Conservation (phyloP, 1,140 invertebrate genomes). For the Procambarus virginalis region DNA sequence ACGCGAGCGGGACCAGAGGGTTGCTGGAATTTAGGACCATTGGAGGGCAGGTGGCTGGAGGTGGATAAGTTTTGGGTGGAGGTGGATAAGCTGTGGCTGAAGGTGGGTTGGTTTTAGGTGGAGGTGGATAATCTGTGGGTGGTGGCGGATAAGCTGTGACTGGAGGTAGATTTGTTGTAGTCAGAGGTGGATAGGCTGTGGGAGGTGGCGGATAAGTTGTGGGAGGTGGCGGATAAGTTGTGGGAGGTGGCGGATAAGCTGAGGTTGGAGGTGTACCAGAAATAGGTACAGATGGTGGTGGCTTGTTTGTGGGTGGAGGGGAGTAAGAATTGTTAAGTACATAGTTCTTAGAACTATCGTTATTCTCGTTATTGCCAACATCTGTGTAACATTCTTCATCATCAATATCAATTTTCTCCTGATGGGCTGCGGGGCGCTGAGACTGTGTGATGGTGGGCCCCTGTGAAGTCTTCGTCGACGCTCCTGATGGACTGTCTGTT, state of each 20-base stretch:
- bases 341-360: neutral
- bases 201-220: neutral
- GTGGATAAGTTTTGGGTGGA: too few species aligned
- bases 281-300: neutral
- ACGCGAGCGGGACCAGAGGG: neutral
- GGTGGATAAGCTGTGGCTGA: too few species aligned
- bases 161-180: too few species aligned
- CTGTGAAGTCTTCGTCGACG: neutral
- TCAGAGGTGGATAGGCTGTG: too few species aligned
- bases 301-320: neutral
- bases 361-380: neutral
- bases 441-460: neutral
- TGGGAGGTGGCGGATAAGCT: neutral
- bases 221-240: neutral
- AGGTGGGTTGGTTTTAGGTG: too few species aligned
- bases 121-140: too few species aligned
- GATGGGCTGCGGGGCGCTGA: neutral
- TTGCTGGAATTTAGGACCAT: neutral
- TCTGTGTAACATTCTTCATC: neutral
- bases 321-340: neutral
- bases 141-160: too few species aligned
- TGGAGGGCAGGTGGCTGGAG: neutral
- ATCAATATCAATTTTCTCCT: neutral
- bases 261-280: neutral
- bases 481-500: too few species aligned